These are phyloP conservation scores for Marronus borbonicus DNA, from an alignment of 2,888 invertebrate genomes.

Conservation along the genomic window DNA sequence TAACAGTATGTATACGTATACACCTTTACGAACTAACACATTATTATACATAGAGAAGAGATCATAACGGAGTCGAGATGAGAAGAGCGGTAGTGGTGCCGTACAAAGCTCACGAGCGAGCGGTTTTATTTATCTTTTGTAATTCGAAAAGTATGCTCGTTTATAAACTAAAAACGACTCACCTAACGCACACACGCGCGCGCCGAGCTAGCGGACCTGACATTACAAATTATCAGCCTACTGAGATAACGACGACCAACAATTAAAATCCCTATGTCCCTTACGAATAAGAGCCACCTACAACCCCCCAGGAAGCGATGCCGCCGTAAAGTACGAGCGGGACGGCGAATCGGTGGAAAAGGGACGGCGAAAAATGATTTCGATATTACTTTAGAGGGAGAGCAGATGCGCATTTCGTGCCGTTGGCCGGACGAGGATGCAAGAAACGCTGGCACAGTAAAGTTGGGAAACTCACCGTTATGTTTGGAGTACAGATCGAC, in stretches of 20 bases:
- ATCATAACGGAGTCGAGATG: slow-evolving; percentile 1
- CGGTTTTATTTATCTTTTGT: slow-evolving; percentile 45
- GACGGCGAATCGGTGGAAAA: slow-evolving; percentile 43
- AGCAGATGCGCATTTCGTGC: slow-evolving; percentile 50
- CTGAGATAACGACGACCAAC: slow-evolving; percentile 60
- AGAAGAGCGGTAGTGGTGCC: too few species aligned
- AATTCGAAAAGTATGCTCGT: slow-evolving; percentile 47
- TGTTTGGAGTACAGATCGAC: slow-evolving; percentile 55
- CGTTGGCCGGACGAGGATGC: slow-evolving; percentile 53
- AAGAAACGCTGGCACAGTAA: slow-evolving; percentile 53
- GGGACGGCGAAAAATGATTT: slow-evolving; percentile 52
- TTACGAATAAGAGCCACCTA: slow-evolving; percentile 54
- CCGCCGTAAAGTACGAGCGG: slow-evolving; percentile 53
- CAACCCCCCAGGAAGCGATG: slow-evolving; percentile 39
- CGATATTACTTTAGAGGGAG: slow-evolving; percentile 53
- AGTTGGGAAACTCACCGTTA: slow-evolving; percentile 58
- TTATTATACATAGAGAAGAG: background rate
- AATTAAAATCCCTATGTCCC: slow-evolving; percentile 59
- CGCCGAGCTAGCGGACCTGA: slow-evolving; percentile 60
- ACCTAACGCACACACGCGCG: slow-evolving; percentile 57
- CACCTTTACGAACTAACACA: background rate
- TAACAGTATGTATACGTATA: slow-evolving; percentile 18
- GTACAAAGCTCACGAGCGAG: background rate
- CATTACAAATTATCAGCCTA: slow-evolving; percentile 65
- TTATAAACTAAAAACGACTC: slow-evolving; percentile 64